phyloP scores from a whole-genome alignment of 2,888 invertebrate genomes.

The Yponomeuta plumbellus region DNA sequence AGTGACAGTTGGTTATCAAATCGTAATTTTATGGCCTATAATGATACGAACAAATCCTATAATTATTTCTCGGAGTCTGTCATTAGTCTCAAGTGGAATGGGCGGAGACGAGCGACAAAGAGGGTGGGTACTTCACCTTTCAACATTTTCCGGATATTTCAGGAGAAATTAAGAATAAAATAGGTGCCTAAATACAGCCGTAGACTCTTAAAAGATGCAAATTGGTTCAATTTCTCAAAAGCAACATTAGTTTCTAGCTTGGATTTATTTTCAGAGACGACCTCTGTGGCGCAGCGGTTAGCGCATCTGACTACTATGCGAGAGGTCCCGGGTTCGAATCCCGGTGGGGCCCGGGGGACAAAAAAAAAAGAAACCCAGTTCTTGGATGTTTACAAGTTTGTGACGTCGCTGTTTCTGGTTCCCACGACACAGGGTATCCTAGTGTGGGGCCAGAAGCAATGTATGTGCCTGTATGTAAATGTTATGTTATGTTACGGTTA shows the following conservation, averaged over 20 bases:
- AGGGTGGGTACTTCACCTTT: background rate
- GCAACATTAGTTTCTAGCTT: background rate
- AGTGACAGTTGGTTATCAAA: background rate
- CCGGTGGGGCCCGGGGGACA: no score
- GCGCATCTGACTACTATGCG: no score
- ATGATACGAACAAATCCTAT: background rate
- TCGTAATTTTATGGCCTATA: background rate
- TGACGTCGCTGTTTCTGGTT: no score
- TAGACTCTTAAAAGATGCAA: background rate
- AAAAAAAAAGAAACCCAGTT: no score
- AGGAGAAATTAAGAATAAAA: background rate
- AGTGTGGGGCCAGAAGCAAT: no score
- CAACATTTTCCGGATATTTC: background rate
- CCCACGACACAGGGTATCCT: no score
- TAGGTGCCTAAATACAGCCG: background rate
- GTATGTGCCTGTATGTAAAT: no score
- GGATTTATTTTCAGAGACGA: background rate
- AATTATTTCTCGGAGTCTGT: background rate
- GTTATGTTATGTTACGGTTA: no score
- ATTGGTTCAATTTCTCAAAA: background rate
- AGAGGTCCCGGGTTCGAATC: no score
- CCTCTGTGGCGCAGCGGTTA: no score
- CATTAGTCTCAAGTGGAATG: background rate
- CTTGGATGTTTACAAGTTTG: no score
- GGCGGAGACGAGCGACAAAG: background rate